Base-by-base conservation (phyloP, 2,797 vertebrate species). In the Toxotes lorentzi region DNA sequence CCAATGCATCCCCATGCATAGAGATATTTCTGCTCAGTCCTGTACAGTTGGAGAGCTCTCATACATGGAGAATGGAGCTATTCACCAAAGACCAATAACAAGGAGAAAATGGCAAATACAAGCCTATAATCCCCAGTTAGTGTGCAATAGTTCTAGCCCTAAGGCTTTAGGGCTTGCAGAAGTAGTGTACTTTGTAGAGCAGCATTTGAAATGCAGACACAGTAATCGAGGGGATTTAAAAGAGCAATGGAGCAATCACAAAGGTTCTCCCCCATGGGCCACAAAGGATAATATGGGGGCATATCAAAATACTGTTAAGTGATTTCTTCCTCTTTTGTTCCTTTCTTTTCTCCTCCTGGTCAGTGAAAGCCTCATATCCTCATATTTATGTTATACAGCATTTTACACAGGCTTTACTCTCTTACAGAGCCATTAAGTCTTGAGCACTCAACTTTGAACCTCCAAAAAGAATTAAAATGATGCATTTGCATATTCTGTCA, bases 81-180 rank as follows among this genome's bases (percentile, higher is more conserved):
- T 81, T 86, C 86, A 86, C 88, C 48, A 58, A 91, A 81, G 87
- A 86, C 90, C 85, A 89, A 89, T 90, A 93, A 90, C 84, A 89
- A 86, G 86, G 65, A 75, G 86, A 83, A 92, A 91, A 92, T 92
- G 86, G 86, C 87, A 88, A 93, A 90, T 88, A 83, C 85, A 88
- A 85, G 87, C 83, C 86, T 90, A 90, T 92, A 93, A 94, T 94
- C 91, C 87, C 78, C 86, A 77, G 92, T 93, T 90, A 91, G 86
- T 60, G 86, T 1, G 82, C 87, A 82, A 86, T 86, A 87, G 87
- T 91, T 89, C 79, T 76, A 64, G 84, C 86, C 89, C 84, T 24
- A 27, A 86, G 89, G 91, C 92, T 81, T 73, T 54, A 57, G 57
- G 84, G 67, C 87, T 87, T 67, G 84, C 79, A 90, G 84, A 86